Base-by-base conservation (phyloP, 37 sponge, comb jelly and placozoan species). In the Eunapius fragilis region DNA sequence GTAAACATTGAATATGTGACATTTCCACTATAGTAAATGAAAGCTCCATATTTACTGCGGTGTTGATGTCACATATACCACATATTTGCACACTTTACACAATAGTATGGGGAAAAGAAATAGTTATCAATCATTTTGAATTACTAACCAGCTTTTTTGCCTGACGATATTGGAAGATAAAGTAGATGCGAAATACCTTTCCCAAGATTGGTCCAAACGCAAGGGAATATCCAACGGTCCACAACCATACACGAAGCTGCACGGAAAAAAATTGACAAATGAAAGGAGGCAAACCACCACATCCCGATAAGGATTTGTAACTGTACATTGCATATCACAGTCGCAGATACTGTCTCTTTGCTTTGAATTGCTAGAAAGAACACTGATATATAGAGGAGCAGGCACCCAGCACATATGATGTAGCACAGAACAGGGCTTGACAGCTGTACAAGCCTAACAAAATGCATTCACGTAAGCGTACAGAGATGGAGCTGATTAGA, bases 111-210 rank as follows among this genome's bases (percentile, higher is more conserved):
- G n/a, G n/a, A n/a, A n/a, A n/a, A 41, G 41, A 9, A 6, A 41
- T 6, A 6, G 6, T 9, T 41, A 41, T 41, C 6, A 6, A 41
- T 6, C 41, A 3, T 58, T 58, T 2, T 1, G 1, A 10, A 5
- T 24, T 33, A 33, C 74, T 1, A 17, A 72, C 30, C 74, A 72
- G 31, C n/a, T 32, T 14, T 9, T 72, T 72, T 72, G 31, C 31
- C n/a, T 32, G 31, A 11, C 31, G n/a, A 10, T 72, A 32, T 10
- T 72, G 5, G 74, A 72, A 72, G 30, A 72, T 72, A 17, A 33
- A 72, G 28, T 72, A 72, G 31, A 72, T 72, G 14, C 74, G 74
- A 31, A 31, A 72, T 72, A 72, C 25, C 25, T 72, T 72, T 72
- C 31, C 74, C 2, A 72, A 14, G 14, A 72, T 72, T 7, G 31